Conservation (phyloP, 2,888 invertebrate species). For the Chloromyia formosa region DNA sequence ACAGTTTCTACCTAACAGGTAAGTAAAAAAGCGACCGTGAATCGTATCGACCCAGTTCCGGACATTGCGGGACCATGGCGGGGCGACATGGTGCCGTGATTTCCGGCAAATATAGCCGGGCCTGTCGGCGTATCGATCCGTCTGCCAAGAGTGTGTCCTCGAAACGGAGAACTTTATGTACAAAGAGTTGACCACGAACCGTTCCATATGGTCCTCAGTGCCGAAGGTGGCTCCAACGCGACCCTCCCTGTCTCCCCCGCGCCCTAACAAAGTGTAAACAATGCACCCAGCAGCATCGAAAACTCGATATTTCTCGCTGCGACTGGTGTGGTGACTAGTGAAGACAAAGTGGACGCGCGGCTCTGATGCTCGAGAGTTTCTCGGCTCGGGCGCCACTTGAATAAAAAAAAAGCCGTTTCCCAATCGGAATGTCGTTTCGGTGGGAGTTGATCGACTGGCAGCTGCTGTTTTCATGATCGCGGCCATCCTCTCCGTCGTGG, state of each 20-base stretch:
- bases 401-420: background rate
- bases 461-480: background rate
- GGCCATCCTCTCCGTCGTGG: background rate
- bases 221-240: too few species aligned
- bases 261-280: slow-evolving; percentile 33
- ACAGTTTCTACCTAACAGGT: slow-evolving; percentile 90
- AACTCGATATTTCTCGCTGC: too few species aligned
- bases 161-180: too few species aligned
- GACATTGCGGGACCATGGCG: background rate
- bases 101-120: slow-evolving; percentile 19
- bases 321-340: too few species aligned
- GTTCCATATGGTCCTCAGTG: slow-evolving; percentile 15
- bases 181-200: too few species aligned
- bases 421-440: background rate
- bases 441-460: background rate
- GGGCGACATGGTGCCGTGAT: background rate
- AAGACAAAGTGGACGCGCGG: background rate
- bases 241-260: background rate
- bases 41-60: background rate
- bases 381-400: background rate
- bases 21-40: slow-evolving; percentile 56
- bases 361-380: background rate
- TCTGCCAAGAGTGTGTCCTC: background rate
- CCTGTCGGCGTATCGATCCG: slow-evolving; percentile 40
- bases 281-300: background rate